Evolutionary conservation across 1,140 invertebrate species (phyloP).

Genomic region (Drosophila nigrodunni): DNA sequence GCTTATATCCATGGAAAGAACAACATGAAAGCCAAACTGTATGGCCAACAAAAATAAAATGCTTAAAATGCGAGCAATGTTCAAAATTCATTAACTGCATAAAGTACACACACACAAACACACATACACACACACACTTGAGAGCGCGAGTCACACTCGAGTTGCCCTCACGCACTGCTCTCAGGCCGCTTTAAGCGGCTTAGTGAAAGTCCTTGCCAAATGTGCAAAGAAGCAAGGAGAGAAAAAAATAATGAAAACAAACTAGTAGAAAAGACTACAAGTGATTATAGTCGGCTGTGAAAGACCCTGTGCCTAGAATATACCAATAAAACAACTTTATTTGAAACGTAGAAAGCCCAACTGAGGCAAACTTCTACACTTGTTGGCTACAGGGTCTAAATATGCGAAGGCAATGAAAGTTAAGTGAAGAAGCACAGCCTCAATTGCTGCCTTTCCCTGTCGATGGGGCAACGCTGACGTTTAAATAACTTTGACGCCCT

Average conservation of each 20-base stretch:
- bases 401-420: neutral
- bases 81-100: constrained; percentile 76
- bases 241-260: constrained; percentile 1
- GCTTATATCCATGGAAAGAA: constrained; percentile 8
- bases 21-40: constrained; percentile 17
- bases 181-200: constrained; percentile 65
- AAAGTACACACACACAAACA: constrained; percentile 45
- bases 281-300: neutral
- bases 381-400: no score
- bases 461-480: constrained; percentile 47
- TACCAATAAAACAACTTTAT: no score
- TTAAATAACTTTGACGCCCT: constrained; percentile 78
- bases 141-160: constrained; percentile 9
- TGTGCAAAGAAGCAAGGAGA: constrained; percentile 25
- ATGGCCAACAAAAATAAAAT: constrained; percentile 14
- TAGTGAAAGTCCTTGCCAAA: constrained; percentile 72
- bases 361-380: no score
- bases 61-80: constrained; percentile 35
- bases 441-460: constrained; percentile 19
- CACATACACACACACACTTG: constrained; percentile 10
- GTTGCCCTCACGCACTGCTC: constrained; percentile 33
- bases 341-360: no score
- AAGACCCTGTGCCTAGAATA: no score
- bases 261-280: constrained; percentile 23
- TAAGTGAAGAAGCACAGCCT: constrained; percentile 29